Base-by-base conservation (phyloP, 2,888 invertebrate genomes). In the Campoletis raptor region DNA sequence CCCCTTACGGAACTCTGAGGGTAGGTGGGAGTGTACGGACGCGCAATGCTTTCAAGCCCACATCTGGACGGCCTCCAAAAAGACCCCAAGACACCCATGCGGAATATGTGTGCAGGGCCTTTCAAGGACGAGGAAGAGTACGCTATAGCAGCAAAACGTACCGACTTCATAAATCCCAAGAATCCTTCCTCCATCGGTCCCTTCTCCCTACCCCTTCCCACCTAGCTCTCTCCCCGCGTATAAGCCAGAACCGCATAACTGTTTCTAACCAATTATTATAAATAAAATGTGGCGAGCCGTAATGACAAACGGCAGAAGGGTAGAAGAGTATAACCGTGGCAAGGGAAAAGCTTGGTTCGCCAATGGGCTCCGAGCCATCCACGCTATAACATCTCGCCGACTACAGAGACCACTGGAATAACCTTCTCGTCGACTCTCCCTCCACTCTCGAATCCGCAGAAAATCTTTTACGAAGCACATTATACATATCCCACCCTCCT, bases 221-320 rank as follows among this genome's bases (percentile, higher is more conserved):
- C 61, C 30, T 15, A 6, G 15, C 69, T 30, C 72, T 21, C 45
- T 64, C 45, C 73, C 57, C 66, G 64, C 66, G 64, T 90, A 87
- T 88, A 88, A 90, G 91, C 89, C 88, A 89, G 90, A 91, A 91
- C 90, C 91, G 89, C 92, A 90, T 93, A 93, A 93, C 93, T 92
- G 93, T 93, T 93, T 92, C 93, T 89, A 92, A 92, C 93, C 93
- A 92, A 93, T 93, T 93, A 93, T 93, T 93, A 93, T 93, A 93
- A 93, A 93, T 93, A 93, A 93, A 93, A 93, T 91, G 91, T 91
- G 92, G 91, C 91, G 90, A 90, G 90, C 89, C 90, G 90, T 92
- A 92, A 93, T 93, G 93, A 93, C 92, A 93, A 93, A 93, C 91
- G 91, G 91, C 92, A 90, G 90, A 88, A 83, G 88, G 79, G 90